Percentiles rank a stretch among this genome's conserved stretches.
These are phyloP conservation scores for Umimayanthus kanabou DNA, from an alignment of 92 coral and sea anemone genomes.

Conservation along the genomic window DNA sequence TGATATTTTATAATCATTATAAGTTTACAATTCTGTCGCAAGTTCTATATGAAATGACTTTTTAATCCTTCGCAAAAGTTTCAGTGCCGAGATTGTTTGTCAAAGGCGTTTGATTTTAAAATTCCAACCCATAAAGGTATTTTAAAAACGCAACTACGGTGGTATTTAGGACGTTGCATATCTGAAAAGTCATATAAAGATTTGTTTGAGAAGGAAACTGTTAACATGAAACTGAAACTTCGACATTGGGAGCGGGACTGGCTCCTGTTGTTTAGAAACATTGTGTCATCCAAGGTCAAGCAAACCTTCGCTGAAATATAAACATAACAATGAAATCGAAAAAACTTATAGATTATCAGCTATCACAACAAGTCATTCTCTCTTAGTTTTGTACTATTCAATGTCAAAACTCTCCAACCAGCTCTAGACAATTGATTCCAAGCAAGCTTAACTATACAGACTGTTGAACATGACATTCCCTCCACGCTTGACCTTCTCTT, in stretches of 20 bases:
- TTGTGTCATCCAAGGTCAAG: not conserved
- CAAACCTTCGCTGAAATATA: not conserved
- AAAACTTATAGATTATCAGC: not conserved
- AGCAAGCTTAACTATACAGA: not conserved
- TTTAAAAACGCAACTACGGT: not conserved
- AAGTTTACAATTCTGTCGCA: not conserved
- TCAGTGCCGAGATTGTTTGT: not conserved
- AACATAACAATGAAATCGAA: not conserved
- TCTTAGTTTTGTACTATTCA: not conserved
- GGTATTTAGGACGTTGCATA: not conserved
- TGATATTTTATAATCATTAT: not conserved
- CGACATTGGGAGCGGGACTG: not conserved
- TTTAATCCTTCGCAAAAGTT: not conserved
- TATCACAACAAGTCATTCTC: not conserved
- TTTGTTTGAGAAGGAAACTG: not conserved
- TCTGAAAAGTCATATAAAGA: no score
- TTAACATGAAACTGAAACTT: not conserved
- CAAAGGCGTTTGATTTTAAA: not conserved
- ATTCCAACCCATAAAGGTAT: no score
- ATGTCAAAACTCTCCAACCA: not conserved
- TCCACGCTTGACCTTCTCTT: slow-evolving; percentile 20
- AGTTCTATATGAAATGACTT: not conserved
- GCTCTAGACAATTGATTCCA: not conserved
- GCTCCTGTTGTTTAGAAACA: not conserved
- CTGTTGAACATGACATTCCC: not conserved